Percentiles rank a stretch among this genome's conserved stretches.
Conservation (phyloP, 2,888 invertebrate species). For the Liopterus haemorrhoidalis region DNA sequence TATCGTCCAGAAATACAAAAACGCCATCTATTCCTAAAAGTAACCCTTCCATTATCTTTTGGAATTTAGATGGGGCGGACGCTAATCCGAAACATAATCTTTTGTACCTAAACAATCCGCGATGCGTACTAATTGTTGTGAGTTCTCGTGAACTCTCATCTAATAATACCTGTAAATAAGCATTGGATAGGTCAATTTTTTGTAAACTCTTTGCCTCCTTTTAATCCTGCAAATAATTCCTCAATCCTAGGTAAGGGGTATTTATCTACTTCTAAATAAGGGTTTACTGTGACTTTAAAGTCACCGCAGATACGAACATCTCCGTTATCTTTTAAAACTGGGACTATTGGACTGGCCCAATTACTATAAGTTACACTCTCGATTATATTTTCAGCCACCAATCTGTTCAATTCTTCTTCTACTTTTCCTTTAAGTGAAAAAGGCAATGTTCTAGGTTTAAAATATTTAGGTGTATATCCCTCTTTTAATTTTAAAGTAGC, state of each 20-base stretch:
- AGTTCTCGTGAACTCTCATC: slow-evolving; percentile 27
- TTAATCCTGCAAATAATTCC: slow-evolving; percentile 22
- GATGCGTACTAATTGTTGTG: slow-evolving; percentile 34
- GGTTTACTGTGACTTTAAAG: slow-evolving; percentile 23
- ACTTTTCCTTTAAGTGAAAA: slow-evolving; percentile 26
- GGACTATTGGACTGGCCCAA: slow-evolving; percentile 33
- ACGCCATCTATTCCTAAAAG: slow-evolving; percentile 20
- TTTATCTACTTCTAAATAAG: slow-evolving; percentile 15
- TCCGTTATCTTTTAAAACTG: slow-evolving; percentile 29
- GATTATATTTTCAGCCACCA: slow-evolving; percentile 23
- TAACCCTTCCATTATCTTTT: slow-evolving; percentile 32
- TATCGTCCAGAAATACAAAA: slow-evolving; percentile 19
- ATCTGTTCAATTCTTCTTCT: slow-evolving; percentile 23
- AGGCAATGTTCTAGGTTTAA: slow-evolving; percentile 25
- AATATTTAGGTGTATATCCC: slow-evolving; percentile 16
- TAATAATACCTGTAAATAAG: slow-evolving; percentile 29
- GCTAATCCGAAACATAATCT: background rate
- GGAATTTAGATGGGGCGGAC: slow-evolving; percentile 32
- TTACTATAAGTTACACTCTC: slow-evolving; percentile 23
- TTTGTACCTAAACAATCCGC: slow-evolving; percentile 35
- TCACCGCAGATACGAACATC: slow-evolving; percentile 32
- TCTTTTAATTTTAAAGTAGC: slow-evolving; percentile 12
- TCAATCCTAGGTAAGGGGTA: slow-evolving; percentile 23
- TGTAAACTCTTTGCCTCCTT: slow-evolving; percentile 30
- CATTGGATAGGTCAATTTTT: slow-evolving; percentile 34